phyloP scores from a whole-genome alignment of 2,888 invertebrate species.

The Acrobasis repandana region DNA sequence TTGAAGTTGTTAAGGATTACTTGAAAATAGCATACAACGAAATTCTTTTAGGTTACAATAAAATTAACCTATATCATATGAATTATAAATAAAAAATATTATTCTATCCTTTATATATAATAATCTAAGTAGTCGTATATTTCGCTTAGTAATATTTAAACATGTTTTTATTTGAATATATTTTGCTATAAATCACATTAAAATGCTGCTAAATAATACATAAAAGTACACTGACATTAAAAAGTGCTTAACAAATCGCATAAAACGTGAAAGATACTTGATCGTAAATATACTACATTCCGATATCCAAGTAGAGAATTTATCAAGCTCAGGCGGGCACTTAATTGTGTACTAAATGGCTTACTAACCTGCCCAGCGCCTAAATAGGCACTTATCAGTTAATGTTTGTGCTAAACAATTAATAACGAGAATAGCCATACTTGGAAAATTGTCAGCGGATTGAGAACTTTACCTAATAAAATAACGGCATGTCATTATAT shows the following conservation, averaged over 20 bases:
- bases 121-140: no score
- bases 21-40: no score
- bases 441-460: slow-evolving; percentile 8
- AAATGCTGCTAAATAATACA: background rate
- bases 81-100: no score
- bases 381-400: slow-evolving; percentile 19
- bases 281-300: slow-evolving; percentile 21
- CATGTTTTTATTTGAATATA: no score
- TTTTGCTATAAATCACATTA: no score
- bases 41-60: no score
- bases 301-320: slow-evolving; percentile 17
- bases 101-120: no score
- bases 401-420: slow-evolving; percentile 18
- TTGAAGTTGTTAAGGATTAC: no score
- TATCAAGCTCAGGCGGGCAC: slow-evolving; percentile 19
- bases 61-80: no score
- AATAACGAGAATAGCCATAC: slow-evolving; percentile 18
- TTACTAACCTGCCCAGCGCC: slow-evolving; percentile 18
- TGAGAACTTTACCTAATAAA: background rate
- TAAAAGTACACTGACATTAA: slow-evolving; percentile 15
- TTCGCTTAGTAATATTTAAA: no score
- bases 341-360: slow-evolving; percentile 19
- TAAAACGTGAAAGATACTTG: slow-evolving; percentile 11
- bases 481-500: background rate
- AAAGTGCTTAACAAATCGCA: slow-evolving; percentile 13